Evolutionary conservation across 2,888 invertebrate species (phyloP).

Genomic region (Callinectes sapidus): DNA sequence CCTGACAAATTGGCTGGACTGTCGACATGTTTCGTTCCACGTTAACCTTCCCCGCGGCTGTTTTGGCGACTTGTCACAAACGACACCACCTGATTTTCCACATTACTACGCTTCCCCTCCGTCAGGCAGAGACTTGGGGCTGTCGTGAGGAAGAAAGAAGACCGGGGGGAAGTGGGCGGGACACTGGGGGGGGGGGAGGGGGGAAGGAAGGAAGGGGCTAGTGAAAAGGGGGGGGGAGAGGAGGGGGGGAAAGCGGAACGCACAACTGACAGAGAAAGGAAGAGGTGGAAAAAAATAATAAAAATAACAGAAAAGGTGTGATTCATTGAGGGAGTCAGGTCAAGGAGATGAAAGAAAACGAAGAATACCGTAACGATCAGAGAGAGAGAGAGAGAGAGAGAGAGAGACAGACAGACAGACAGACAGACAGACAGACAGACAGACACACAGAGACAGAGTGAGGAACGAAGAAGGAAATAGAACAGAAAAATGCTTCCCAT

Average conservation of each 20-base stretch:
- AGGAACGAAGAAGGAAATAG: too few species aligned
- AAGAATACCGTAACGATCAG: background rate
- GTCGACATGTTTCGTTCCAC: constrained; percentile 46
- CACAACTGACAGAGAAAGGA: background rate
- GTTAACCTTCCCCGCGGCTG: constrained; percentile 43
- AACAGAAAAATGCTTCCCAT: background rate
- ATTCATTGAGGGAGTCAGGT: background rate
- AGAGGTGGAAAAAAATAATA: constrained; percentile 1
- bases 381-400: constrained; percentile 41
- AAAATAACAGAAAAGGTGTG: background rate
- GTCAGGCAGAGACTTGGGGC: constrained; percentile 1
- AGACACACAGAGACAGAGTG: too few species aligned
- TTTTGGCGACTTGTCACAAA: constrained; percentile 61
- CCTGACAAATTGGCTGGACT: constrained; percentile 29
- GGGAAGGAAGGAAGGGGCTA: background rate
- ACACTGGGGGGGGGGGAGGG: background rate
- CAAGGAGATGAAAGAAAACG: background rate
- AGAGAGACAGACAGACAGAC: constrained; percentile 43
- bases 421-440: constrained; percentile 41
- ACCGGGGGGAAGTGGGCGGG: background rate
- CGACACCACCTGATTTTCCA: constrained; percentile 52
- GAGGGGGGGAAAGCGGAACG: background rate
- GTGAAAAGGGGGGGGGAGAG: background rate
- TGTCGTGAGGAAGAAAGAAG: background rate
- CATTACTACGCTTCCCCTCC: constrained; percentile 50